Base-by-base conservation (phyloP, 2,888 invertebrate genomes). In the Patella pellucida region DNA sequence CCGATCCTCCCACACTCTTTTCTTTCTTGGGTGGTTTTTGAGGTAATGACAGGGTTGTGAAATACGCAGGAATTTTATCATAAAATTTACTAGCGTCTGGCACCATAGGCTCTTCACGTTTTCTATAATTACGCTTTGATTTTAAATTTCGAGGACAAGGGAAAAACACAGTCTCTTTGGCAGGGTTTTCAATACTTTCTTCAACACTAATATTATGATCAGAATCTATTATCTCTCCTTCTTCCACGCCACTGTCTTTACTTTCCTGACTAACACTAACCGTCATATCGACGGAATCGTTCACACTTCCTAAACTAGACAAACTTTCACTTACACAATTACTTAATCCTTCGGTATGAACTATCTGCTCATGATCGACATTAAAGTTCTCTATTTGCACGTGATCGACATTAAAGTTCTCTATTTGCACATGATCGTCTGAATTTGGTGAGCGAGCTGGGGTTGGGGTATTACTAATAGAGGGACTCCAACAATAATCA, bases 1-100 rank as follows among this genome's bases (percentile, higher is more conserved):
- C 75, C 19, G 56, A 27, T 7, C 56, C 71, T 9, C 69, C 76
- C 1, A 72, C 41, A 7, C 15, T 77, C 72, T 79, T 78, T 69
- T 82, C 79, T 72, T 83, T 83, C 77, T 77, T 83, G 2, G 78
- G 79, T 27, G 83, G 83, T 76, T 87, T 85, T 15, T 75, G 76
- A 12, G 88, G 85, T 52, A 84, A 82, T 5, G 88, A 85, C 31
- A 89, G 80, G 19, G 85, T 86, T 14, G 89, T 88, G 76, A 81
- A 88, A 74, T 89, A 89, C 9, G 85, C 82, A 7, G 90, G 90
- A 72, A 90, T 78, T 78, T 88, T 89, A 79, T 89, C 88, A 80
- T 86, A 88, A 68, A 81, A 84, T 23, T 76, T 68, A 69, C 76
- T 79, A 11, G 27, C 51, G 11, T 74, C 78, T 19, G 79, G 72